Base-by-base conservation (phyloP, 2,113 vertebrate species). In the Elaphurus davidianus region DNA sequence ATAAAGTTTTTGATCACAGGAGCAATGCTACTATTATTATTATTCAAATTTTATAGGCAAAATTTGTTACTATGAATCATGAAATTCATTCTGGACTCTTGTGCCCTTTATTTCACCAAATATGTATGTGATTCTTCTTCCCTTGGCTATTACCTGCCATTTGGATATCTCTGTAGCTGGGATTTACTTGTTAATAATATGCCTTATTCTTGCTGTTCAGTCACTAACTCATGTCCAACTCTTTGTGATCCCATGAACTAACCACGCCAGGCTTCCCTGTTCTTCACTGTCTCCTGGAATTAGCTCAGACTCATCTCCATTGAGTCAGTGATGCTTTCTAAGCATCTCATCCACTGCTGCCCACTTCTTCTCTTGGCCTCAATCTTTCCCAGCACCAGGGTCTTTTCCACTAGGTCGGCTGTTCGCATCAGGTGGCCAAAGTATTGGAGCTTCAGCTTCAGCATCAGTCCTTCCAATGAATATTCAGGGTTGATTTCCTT, bases 91-190 rank as follows among this genome's bases (percentile, higher is more conserved):
- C 30, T 92, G 45, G 81, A 60, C 4, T 86, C 27, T 85, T 92
- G 12, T 50, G 16, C 43, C 3, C 6, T 76, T 87, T 81, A 47
- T 88, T 5, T 92, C 33, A 78, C 50, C 30, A 59, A 30, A 71
- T 33, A 71, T 27, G 25, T 21, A 43, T 25, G 1, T 28, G 15
- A 89, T 50, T 88, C 52, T 78, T 45, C 54, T 97, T 3, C 93
- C 21, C 6, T 50, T 94, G 91, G 36, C 21, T 40, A 25, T 71
- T 90, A 36, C 50, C 91, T 93, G 79, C 52, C 33, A 40, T 83
- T 92, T 98, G 86, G 40, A 90, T 16, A 57, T 94, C 94, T 98
- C 62, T 96, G 47, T 5, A 95, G 47, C 94, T 97, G 88, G 52
- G 94, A 93, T 52, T 87, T 97, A 82, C 89, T 97, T 87, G 8